Conservation (phyloP, 2,888 invertebrate genomes). For the Cactoblastis cactorum region DNA sequence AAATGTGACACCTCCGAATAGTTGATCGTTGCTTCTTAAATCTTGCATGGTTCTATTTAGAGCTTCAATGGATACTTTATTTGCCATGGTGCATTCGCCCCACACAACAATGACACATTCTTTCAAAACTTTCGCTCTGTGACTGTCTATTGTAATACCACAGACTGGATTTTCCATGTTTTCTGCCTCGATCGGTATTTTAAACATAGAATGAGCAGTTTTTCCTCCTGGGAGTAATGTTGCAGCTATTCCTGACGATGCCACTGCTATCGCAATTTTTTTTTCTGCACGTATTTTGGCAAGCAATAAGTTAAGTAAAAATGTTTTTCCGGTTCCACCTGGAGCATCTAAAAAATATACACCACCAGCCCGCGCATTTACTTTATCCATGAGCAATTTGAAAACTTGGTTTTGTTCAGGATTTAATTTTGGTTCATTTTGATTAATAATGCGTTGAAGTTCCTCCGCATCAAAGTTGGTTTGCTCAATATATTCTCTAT, state of each 20-base stretch:
- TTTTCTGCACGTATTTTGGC: not conserved
- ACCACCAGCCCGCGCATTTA: no score
- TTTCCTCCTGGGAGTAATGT: constrained; percentile 10
- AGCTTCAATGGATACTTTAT: no score
- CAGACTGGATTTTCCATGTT: not conserved
- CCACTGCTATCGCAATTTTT: not conserved
- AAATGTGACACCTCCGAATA: no score
- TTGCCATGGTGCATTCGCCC: not conserved
- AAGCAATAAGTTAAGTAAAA: constrained; percentile 4
- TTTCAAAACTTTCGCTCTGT: not conserved
- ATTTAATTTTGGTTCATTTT: no score
- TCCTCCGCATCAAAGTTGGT: no score
- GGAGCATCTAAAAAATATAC: no score
- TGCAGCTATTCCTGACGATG: constrained; percentile 11
- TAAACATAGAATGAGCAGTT: constrained; percentile 9
- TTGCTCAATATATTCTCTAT: no score
- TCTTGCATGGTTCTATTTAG: no score
- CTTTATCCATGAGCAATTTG: no score
- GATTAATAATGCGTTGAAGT: no score
- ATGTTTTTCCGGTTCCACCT: constrained; percentile 1
- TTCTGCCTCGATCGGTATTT: not conserved
- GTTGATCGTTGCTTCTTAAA: no score
- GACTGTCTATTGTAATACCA: not conserved
- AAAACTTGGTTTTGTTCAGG: no score
- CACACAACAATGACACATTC: not conserved